Evolutionary conservation across 2,888 invertebrate genomes (phyloP), one percentile per base, ranked within the genome.

Genomic region (Caenorhabditis japonica): DNA sequence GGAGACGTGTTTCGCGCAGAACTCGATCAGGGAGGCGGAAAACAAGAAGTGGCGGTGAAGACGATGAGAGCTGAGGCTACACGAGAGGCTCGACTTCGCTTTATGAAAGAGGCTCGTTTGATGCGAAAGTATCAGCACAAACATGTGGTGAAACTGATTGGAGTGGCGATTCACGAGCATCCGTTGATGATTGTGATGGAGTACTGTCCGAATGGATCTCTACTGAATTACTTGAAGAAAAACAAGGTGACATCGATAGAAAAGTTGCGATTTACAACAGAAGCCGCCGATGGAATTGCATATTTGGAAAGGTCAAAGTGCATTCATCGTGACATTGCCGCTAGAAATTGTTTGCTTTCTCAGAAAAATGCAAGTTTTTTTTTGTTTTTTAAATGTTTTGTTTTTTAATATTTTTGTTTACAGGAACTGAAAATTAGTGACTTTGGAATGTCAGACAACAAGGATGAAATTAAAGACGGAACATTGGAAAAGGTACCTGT

Each of bases 241-340:
- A 76, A 73, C 46, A 81, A 76, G 30, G 52, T 75, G 19, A 15
- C 61, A 3, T 8, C 36, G 23, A 25, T 56, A 8, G 73, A 76
- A 27, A 81, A 82, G 49, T 60, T 82, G 25, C 76, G 84, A 17
- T 83, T 81, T 75, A 51, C 61, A 4, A 52, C 61, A 2, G 83
- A 84, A 52, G 78, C 94, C 64, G 92, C 93, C 0, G 90, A 91
- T 13, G 94, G 94, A 0, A 93, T 94, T 93, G 91, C 92, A 69
- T 94, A 94, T 86, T 90, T 94, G 36, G 93, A 93, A 0, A 91
- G 92, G 0, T 92, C 93, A 81, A 91, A 93, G 84, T 94, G 94
- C 88, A 94, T 94, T 0, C 94, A 94, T 88, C 90, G 94, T 44
- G 94, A 94, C 88, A 90, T 94, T 70, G 94, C 94, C 0, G 93